Conservation (phyloP, 2,888 invertebrate genomes). For the Gymnosoma rotundatum region DNA sequence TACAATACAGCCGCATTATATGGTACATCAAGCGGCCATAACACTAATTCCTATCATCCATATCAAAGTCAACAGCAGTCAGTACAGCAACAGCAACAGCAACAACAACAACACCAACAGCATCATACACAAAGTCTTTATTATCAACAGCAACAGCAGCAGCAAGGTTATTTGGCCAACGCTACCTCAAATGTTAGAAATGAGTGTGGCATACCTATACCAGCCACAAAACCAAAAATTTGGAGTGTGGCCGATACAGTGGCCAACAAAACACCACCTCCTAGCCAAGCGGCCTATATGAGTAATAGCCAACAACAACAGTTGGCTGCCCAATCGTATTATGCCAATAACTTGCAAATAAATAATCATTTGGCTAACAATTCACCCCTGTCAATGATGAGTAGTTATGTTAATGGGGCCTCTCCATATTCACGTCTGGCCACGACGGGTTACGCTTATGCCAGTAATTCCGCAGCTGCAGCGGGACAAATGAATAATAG, state of each 20-base stretch:
- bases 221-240: conserved; percentile 96
- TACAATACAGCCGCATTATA: conserved; percentile 67
- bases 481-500: conserved; percentile 74
- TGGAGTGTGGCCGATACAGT: conserved; percentile 97
- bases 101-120: conserved; percentile 67
- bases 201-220: conserved; percentile 93
- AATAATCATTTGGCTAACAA: conserved; percentile 78
- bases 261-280: conserved; percentile 95
- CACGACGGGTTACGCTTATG: conserved; percentile 82
- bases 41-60: conserved; percentile 73
- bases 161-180: conserved; percentile 71
- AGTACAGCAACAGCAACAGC: conserved; percentile 79
- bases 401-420: conserved; percentile 82
- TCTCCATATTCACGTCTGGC: conserved; percentile 84
- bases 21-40: conserved; percentile 68
- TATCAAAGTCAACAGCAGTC: conserved; percentile 82
- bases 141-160: conserved; percentile 75
- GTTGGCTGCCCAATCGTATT: conserved; percentile 67
- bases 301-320: conserved; percentile 72
- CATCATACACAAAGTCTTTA: conserved; percentile 79
- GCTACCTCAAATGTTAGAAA: conserved; percentile 83
- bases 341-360: conserved; percentile 73
- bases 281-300: conserved; percentile 77
- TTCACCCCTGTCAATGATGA: conserved; percentile 81
- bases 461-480: conserved; percentile 50